These are phyloP conservation scores for Phacellophora camtschatica DNA, from an alignment of 30 jellyfish, hydroid and myxozoan genomes.

Conservation along the genomic window DNA sequence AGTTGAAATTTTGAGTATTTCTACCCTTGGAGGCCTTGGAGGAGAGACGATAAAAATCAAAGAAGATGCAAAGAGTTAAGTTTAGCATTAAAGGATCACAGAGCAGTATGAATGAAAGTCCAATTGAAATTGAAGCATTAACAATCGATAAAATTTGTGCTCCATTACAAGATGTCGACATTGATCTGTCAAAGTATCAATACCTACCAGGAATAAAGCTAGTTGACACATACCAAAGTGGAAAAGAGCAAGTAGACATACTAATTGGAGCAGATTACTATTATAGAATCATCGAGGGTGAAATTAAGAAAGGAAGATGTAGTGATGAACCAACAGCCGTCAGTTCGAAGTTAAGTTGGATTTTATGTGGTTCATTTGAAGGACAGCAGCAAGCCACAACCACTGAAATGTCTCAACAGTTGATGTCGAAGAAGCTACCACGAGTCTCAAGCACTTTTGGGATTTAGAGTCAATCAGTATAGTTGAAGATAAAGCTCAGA, in stretches of 20 bases:
- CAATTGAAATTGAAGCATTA: not conserved
- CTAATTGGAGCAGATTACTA: not conserved
- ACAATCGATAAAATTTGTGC: not conserved
- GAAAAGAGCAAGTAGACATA: not conserved
- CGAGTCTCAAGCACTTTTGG: not conserved
- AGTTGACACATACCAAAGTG: not conserved
- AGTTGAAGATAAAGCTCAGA: not conserved
- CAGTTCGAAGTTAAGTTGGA: not conserved
- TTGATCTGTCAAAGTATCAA: not conserved
- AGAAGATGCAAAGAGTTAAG: too few relatives aligned
- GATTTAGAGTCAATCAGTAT: not conserved
- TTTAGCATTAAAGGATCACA: not conserved
- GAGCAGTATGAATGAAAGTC: not conserved
- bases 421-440: not conserved
- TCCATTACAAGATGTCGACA: not conserved
- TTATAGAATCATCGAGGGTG: not conserved
- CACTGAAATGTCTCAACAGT: too few relatives aligned
- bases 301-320: not conserved
- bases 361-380: not conserved
- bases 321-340: not conserved
- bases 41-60: not conserved
- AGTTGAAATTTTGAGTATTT: not conserved
- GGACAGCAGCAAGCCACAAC: not conserved
- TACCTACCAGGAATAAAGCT: not conserved
- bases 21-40: not conserved